A percentile compares a stretch with the other conserved stretches of the same genome.
Evolutionary conservation across 2,797 vertebrate genomes (phyloP).

Genomic region (Arrhamphus sclerolepis): DNA sequence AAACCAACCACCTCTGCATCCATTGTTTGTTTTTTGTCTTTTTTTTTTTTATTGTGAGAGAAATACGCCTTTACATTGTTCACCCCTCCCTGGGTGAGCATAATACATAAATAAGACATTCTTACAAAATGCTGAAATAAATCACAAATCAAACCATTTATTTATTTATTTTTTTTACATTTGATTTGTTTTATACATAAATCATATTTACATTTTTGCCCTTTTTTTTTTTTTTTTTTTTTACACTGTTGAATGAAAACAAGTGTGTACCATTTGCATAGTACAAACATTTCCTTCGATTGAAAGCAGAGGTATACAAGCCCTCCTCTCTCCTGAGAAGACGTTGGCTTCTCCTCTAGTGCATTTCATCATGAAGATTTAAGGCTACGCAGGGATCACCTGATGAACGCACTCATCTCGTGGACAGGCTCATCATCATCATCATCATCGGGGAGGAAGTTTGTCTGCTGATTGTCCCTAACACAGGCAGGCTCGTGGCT

Average conservation of each 20-base stretch:
- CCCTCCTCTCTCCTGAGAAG: constrained; percentile 76
- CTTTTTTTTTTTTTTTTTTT: constrained; percentile 73
- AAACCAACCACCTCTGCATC: not conserved
- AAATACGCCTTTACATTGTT: constrained; percentile 85
- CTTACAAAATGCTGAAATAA: constrained; percentile 87
- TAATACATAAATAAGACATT: constrained; percentile 94
- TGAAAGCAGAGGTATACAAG: constrained; percentile 81
- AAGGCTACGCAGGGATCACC: constrained; percentile 74
- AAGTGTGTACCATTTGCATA: constrained; percentile 68
- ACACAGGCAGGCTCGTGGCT: constrained; percentile 42
- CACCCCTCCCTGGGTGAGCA: constrained; percentile 74
- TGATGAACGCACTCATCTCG: constrained; percentile 60
- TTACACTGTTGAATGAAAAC: constrained; percentile 77
- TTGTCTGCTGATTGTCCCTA: constrained; percentile 67
- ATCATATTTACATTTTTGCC: constrained; percentile 81
- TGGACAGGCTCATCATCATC: no score
- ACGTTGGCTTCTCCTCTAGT: constrained; percentile 78
- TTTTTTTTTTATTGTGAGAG: constrained; percentile 86
- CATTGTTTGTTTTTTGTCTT: constrained; percentile 4
- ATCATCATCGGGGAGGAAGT: constrained; percentile 49
- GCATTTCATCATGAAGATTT: constrained; percentile 76
- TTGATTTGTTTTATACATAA: constrained; percentile 79
- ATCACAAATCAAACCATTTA: constrained; percentile 79
- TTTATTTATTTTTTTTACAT: constrained; percentile 84
- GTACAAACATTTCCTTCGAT: constrained; percentile 70